Percentiles rank a stretch among this genome's conserved stretches.
These are phyloP conservation scores for Etheostoma spectabile DNA, from an alignment of 2,113 vertebrate genomes.

Conservation along the genomic window DNA sequence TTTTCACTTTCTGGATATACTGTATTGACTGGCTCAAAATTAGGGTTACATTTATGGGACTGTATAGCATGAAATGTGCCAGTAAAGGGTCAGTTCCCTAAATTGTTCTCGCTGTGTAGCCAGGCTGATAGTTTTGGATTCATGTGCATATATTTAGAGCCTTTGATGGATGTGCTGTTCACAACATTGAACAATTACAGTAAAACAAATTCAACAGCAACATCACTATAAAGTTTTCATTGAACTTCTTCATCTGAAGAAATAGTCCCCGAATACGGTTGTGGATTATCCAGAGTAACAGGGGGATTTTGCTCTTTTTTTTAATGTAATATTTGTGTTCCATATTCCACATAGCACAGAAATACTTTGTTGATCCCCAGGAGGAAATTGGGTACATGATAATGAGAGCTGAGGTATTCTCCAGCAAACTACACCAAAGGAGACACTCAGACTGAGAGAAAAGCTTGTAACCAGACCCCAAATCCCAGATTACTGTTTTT, in stretches of 20 bases:
- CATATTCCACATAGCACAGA: background rate
- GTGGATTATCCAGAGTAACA: no score
- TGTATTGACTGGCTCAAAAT: constrained; percentile 25
- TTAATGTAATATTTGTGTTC: background rate
- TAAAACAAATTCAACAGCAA: no score
- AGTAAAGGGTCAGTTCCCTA: background rate
- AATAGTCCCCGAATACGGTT: no score
- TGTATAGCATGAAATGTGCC: background rate
- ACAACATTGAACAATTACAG: background rate
- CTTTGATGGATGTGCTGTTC: background rate
- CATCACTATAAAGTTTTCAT: no score
- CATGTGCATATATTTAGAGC: no score
- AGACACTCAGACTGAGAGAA: background rate
- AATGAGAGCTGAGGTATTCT: background rate
- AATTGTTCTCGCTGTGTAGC: background rate
- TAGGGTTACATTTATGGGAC: background rate
- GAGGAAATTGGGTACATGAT: no score
- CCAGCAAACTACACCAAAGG: background rate
- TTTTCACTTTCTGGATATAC: constrained; percentile 48
- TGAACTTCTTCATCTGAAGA: no score
- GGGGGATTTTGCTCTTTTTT: background rate
- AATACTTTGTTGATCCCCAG: no score
- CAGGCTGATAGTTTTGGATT: background rate
- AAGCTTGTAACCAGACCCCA: background rate
- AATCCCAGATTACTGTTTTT: no score